These are phyloP conservation scores for Trichomalopsis sarcophagae DNA, from an alignment of 1,140 invertebrate species.

Conservation along the genomic window DNA sequence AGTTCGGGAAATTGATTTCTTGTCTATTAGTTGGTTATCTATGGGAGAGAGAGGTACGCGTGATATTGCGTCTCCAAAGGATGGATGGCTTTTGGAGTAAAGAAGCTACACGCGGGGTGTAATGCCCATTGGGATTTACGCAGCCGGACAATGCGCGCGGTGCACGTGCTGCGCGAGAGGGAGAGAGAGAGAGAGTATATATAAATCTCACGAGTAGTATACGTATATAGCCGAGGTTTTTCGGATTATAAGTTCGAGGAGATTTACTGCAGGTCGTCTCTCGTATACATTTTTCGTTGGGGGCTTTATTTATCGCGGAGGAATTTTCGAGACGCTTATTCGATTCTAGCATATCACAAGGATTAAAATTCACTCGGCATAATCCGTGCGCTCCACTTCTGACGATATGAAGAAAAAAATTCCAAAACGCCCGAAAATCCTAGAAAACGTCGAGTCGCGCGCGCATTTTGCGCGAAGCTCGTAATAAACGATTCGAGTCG, in stretches of 20 bases:
- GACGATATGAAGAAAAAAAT: not conserved
- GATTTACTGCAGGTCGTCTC: not conserved
- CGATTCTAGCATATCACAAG: no score
- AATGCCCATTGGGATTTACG: no score
- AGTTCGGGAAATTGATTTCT: conserved; percentile 21
- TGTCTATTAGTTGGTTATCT: not conserved
- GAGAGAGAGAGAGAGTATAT: no score
- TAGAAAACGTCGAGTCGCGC: not conserved
- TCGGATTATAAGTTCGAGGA: not conserved
- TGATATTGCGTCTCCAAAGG: not conserved
- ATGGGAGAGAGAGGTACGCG: not conserved
- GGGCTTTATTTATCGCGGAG: not conserved
- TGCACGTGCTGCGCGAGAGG: no score
- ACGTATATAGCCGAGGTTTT: not conserved
- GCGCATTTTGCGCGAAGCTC: not conserved
- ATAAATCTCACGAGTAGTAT: no score
- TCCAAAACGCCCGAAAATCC: not conserved
- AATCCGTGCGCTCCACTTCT: not conserved
- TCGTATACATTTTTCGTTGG: not conserved
- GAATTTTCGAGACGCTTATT: not conserved
- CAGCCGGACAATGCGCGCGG: no score
- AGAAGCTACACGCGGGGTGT: no score
- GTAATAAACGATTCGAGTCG: conserved; percentile 19
- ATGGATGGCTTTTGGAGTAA: not conserved
- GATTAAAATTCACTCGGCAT: not conserved